Evolutionary conservation across 1,140 invertebrate genomes (phyloP), one percentile per base, ranked within the genome.

Genomic region (Temnothorax nylanderi): DNA sequence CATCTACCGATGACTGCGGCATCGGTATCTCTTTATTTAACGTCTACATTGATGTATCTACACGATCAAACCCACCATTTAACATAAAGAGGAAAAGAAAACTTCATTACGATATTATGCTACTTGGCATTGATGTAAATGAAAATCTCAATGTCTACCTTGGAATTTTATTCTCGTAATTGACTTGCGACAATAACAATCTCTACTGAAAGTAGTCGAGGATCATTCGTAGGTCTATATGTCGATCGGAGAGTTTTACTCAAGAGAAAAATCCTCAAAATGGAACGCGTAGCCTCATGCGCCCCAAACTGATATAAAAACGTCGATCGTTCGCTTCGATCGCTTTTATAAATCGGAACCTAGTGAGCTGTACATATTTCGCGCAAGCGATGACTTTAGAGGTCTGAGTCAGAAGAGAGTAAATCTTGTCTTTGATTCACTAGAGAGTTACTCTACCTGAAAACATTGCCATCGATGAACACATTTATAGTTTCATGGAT

Each of bases 391-490:
- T 84, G 56, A 84, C 26, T 49, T 74, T 32, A 34, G 41, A 74
- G 54, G 37, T 74, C 54, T 58, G 51, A 72, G 34, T 82, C 51
- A 60, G 54, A 72, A 74, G 80, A 58, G 41, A 56, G 4, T 84
- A 71, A 78, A 32, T 81, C 64, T 71, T 44, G 44, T 49, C 51
- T 84, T 49, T 56, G 32, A 60, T 84, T 82, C 54, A 34, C n/a
- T 47, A 84, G 54, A 51, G 32, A 49, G 32, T 60, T 64, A 75
- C 41, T 84, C 80, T 60, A 75, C 69, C 80, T 84, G 41, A 84
- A 84, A 84, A 84, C 80, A 84, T 75, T 60, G 80, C 80, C 69
- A 37, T 84, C 5, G 69, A 84, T 84, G 80, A 84, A 84, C 80
- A 84, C 80, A 84, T 84, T 84, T 82, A 56, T 84, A 34, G 34